Base-by-base conservation (phyloP, 2,113 vertebrate species). In the Tetrao urogallus region DNA sequence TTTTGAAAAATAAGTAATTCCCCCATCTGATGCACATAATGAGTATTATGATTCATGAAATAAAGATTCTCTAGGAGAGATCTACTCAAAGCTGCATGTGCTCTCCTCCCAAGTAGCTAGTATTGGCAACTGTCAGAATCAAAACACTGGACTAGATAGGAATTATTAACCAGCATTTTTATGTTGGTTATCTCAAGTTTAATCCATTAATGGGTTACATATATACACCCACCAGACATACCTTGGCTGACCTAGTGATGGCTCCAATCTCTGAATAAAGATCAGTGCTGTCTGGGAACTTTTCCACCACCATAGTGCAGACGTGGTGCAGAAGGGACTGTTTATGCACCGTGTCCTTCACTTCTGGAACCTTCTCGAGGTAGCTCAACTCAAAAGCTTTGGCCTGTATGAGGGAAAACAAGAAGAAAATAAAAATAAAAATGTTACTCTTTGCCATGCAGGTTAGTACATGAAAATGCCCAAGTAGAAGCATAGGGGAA, bases 311-410 rank as follows among this genome's bases (percentile, higher is more conserved):
- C 72, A 99, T 99, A 96, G 98, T 98, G 96, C 99, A 99, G 96
- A 98, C 98, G 0, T 99, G 99, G 95, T 99, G 98, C 88, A 99
- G 98, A 82, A 99, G 98, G 2, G 99, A 99, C 97, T 99, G 99
- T 95, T 99, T 99, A 78, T 99, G 99, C 93, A 99, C 99, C 0
- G 99, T 99, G 97, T 99, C 99, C 97, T 99, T 99, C 75, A 99
- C 99, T 97, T 99, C 99, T 45, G 99, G 99, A 97, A 99, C 99
- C 97, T 99, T 99, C 98, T 99, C 99, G 96, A 99, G 98, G 98
- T 99, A 99, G 97, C 98, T 99, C 96, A 99, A 97, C 97, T 99
- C 99, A 98, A 99, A 99, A 61, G 99, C 99, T 98, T 99, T 99
- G 82, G 98, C 99, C 99, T 99, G 57, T 18, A 90, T 83, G 40